A percentile compares a stretch with the other conserved stretches of the same genome.
Conservation (phyloP, 2,113 vertebrate species). For the Vicugna pacos region DNA sequence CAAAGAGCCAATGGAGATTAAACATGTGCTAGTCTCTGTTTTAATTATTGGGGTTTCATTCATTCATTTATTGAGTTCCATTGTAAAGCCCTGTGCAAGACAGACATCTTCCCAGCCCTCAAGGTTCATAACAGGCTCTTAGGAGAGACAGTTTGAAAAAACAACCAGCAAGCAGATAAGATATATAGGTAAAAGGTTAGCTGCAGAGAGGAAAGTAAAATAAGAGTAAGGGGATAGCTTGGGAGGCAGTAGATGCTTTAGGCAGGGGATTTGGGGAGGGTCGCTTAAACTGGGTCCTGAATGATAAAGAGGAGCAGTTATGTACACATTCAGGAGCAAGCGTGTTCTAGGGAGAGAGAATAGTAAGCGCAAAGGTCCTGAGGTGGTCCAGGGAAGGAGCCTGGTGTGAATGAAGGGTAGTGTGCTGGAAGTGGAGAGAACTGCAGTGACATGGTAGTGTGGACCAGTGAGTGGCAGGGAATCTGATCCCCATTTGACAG, state of each 20-base stretch:
- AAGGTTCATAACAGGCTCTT: slow-evolving; percentile 58
- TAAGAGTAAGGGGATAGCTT: neutral
- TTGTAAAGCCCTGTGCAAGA: slow-evolving; percentile 62
- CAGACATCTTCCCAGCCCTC: slow-evolving; percentile 66
- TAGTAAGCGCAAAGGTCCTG: slow-evolving; percentile 44
- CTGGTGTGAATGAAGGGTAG: slow-evolving; percentile 42
- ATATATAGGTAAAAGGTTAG: slow-evolving; percentile 52
- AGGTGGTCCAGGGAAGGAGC: neutral
- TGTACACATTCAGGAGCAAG: neutral
- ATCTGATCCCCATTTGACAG: slow-evolving; percentile 5
- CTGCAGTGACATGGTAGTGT: neutral
- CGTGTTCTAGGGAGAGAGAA: slow-evolving; percentile 26
- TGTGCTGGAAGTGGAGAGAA: slow-evolving; percentile 55
- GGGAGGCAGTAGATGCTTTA: slow-evolving; percentile 39
- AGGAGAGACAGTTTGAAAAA: slow-evolving; percentile 46
- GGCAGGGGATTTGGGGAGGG: slow-evolving; percentile 12
- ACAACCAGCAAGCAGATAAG: slow-evolving; percentile 27
- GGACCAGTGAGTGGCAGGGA: neutral
- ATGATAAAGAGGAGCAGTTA: slow-evolving; percentile 24
- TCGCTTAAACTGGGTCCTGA: slow-evolving; percentile 36
- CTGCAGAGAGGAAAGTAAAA: slow-evolving; percentile 40
- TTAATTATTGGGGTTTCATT: slow-evolving; percentile 58
- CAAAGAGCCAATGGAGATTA: slow-evolving; percentile 63
- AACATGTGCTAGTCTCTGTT: slow-evolving; percentile 63
- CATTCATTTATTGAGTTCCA: slow-evolving; percentile 60